Evolutionary conservation across 2,113 vertebrate genomes (phyloP), one percentile per base, ranked within the genome.

Genomic region (Alectura lathami): DNA sequence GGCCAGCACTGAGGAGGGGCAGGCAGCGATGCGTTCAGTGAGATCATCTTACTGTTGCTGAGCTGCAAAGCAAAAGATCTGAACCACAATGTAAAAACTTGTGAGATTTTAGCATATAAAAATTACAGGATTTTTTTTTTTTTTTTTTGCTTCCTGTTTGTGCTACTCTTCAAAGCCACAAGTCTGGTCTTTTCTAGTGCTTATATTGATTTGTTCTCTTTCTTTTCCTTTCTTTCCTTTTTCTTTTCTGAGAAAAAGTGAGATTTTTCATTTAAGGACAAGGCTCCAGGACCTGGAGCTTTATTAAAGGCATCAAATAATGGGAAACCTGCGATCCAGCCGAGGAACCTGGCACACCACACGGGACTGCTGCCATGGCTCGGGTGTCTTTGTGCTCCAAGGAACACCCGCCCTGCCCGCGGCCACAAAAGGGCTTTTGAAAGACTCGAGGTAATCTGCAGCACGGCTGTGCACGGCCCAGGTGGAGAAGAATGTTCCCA

Each of bases 351-450:
- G 72, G 23, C 22, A 3, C 34, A 10, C 21, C 32, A 13, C 21
- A 13, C 45, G 0, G 1, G 59, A 3, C 3, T 1, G 9, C 18
- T 42, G 70, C 29, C 70, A 8, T 59, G 51, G 38, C 82, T n/a
- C 0, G 8, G 27, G 22, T 4, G 57, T n/a, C 69, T 59, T 12
- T 17, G 53, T 4, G 3, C 32, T 23, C 30, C 3, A 0, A 56
- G 62, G 42, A 82, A 43, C 27, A 24, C 32, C 32, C 4, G 0
- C 87, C 23, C 47, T 51, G 40, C 20, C 85, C 45, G 17, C 8
- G 1, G 45, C 36, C 85, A 34, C 32, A 0, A 38, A 11, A 3
- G 2, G 21, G 47, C 64, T 67, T 72, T 22, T 20, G 21, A 50
- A 50, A 23, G 3, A 20, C 2, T 1, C 8, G 4, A 56, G 56